Evolutionary conservation across 2,113 vertebrate species (phyloP).

Genomic region (human): GRCh38 chr4:108606501-108607000

Average conservation of each 20-base stretch:
- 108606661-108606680: neutral
- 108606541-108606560: neutral
- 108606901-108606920: neutral
- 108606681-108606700: neutral
- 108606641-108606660: neutral
- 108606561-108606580: neutral
- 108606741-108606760: neutral
- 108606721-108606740: neutral
- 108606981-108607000: neutral
- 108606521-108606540: neutral
- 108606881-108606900: neutral
- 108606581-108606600: neutral
- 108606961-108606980: neutral
- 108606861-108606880: neutral
- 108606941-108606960: neutral
- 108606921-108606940: neutral
- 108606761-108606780: neutral
- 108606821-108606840: neutral
- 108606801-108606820: neutral
- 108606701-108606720: neutral
- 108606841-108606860: neutral
- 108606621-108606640: neutral
- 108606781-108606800: neutral
- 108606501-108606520: neutral
- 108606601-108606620: neutral